Conservation (phyloP, 2,113 vertebrate species). For the Aepyceros melampus region DNA sequence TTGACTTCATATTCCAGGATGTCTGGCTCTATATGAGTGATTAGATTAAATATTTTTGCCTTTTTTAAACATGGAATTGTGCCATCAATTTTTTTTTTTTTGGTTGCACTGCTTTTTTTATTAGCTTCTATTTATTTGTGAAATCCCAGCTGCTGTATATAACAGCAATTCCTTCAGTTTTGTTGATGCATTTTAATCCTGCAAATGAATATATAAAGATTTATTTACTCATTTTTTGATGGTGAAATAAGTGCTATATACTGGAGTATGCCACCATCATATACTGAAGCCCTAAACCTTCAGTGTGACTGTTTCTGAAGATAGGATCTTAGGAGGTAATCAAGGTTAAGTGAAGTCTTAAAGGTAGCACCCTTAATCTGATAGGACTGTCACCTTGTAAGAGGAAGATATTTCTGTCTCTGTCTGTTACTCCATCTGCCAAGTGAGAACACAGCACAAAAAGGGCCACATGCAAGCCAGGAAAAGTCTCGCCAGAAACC, state of each 20-base stretch:
- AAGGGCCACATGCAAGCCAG: background rate
- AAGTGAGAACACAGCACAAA: background rate
- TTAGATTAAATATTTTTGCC: background rate
- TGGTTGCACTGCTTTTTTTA: background rate
- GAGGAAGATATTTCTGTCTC: background rate
- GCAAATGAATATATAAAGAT: background rate
- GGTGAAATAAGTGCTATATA: background rate
- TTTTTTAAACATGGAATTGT: background rate
- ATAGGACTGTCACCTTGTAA: background rate
- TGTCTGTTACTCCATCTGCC: background rate
- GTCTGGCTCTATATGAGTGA: no score
- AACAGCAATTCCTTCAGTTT: background rate
- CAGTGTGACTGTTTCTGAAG: background rate
- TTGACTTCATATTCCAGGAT: no score
- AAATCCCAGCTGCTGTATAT: background rate
- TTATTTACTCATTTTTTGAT: background rate
- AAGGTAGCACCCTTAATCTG: background rate
- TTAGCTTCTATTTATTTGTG: background rate
- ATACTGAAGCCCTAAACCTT: background rate
- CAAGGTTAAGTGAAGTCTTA: background rate
- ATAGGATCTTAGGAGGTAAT: background rate
- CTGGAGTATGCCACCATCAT: background rate
- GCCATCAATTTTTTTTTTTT: fast-evolving
- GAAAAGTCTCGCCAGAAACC: background rate
- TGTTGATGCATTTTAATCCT: background rate